Evolutionary conservation across 2,888 invertebrate species (phyloP), one percentile per base, ranked within the genome.

Genomic region (Chirona hameri): DNA sequence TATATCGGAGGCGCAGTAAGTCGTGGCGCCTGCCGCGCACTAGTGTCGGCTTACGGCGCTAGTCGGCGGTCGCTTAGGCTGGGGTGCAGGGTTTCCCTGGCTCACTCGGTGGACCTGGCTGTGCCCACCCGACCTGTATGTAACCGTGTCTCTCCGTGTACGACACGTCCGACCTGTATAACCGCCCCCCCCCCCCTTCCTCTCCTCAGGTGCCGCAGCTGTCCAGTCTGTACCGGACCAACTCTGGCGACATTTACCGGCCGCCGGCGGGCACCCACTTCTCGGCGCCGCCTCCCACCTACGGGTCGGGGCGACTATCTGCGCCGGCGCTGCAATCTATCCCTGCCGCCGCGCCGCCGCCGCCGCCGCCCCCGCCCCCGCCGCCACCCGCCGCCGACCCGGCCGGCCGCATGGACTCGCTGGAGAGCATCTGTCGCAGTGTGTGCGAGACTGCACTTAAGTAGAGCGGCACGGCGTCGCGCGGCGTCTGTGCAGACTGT

Each of bases 221-320:
- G 39, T 76, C 76, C 7, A 18, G 76, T 3, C 76, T 76, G 39
- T 76, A 76, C 76, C 76, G 76, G 31, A 76, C 76, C 39, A 76
- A 76, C 76, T 76, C 76, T 29, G 76, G 76, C 76, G 76, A 76
- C 76, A 76, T 76, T 39, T 76, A 76, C 76, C 76, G 76, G 39
- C 76, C 76, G 27, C 1, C 69, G 29, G 69, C 69, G 29, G 69
- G 14, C 69, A 29, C n/a, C 14, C 69, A 4, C n/a, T 69, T 69
- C 69, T 69, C 69, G 29, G 69, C 29, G 69, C 69, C 69, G 69
- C 69, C 69, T 27, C 29, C 69, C 29, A 29, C 14, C 29, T 69
- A 69, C 69, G 69, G 69, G 29, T 7, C 69, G n/a, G 76, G 15
- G 21, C 39, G 76, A 9, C 39, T 76, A 9, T 10, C 76, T 21